These are phyloP conservation scores for Aphelenchoides besseyi DNA, from an alignment of 1,140 invertebrate species.

Conservation along the genomic window DNA sequence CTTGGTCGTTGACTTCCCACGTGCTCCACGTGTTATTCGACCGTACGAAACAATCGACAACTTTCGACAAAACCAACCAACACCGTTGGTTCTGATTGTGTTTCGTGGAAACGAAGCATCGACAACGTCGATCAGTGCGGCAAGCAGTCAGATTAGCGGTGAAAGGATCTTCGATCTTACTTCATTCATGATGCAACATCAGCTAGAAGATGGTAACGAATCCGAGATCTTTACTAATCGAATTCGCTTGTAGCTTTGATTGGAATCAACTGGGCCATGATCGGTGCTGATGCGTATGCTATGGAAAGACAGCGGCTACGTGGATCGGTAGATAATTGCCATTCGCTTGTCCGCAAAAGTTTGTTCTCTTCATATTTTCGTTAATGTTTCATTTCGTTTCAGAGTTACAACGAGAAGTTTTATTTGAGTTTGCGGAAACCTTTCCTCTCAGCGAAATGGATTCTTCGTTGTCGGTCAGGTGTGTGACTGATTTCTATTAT, in stretches of 20 bases:
- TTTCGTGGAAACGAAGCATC: slow-evolving; percentile 30
- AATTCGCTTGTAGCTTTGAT: slow-evolving; percentile 46
- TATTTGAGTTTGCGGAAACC: slow-evolving; percentile 42
- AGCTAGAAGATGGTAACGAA: slow-evolving; percentile 47
- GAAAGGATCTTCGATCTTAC: slow-evolving; percentile 47
- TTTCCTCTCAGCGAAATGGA: slow-evolving; percentile 41
- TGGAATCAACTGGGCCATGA: slow-evolving; percentile 54
- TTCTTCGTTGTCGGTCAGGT: slow-evolving; percentile 38
- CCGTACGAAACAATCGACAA: slow-evolving; percentile 53
- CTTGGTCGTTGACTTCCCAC: slow-evolving; percentile 53
- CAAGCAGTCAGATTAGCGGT: slow-evolving; percentile 14
- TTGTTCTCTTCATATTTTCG: slow-evolving; percentile 20
- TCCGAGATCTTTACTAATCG: background rate
- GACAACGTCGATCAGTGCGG: slow-evolving; percentile 15
- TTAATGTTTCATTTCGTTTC: slow-evolving; percentile 20
- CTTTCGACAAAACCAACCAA: slow-evolving; percentile 51
- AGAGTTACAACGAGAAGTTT: slow-evolving; percentile 42
- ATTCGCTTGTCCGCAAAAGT: slow-evolving; percentile 57
- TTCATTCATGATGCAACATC: slow-evolving; percentile 50
- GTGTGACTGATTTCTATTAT: too few species aligned
- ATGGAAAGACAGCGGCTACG: slow-evolving; percentile 55
- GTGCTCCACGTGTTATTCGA: slow-evolving; percentile 45
- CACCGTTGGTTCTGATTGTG: slow-evolving; percentile 52
- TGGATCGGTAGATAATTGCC: slow-evolving; percentile 57
- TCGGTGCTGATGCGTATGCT: slow-evolving; percentile 53